phyloP scores from a whole-genome alignment of 2,888 invertebrate species.

The Tanytarsus gracilentus region DNA sequence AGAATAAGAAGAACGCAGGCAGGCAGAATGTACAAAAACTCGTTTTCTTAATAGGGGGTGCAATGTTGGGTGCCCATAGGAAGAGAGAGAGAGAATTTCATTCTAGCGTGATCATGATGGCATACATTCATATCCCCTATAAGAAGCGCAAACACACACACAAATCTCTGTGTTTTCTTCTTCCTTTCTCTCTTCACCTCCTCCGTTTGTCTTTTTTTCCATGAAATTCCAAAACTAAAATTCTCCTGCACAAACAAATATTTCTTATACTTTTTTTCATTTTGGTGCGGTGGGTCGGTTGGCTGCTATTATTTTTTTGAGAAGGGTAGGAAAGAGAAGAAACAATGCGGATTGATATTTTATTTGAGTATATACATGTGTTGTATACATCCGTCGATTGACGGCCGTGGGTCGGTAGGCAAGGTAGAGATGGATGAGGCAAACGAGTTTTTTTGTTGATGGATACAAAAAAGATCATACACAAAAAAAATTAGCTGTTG shows the following conservation, averaged over 20 bases:
- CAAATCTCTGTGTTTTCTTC: not conserved
- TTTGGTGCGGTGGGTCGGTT: not conserved
- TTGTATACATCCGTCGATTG: not conserved
- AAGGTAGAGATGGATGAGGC: constrained; percentile 22
- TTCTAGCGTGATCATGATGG: not conserved
- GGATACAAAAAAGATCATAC: constrained; percentile 18
- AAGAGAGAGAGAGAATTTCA: not conserved
- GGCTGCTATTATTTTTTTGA: not conserved
- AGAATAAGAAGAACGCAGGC: no score
- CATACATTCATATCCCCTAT: not conserved
- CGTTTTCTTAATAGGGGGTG: constrained; percentile 8
- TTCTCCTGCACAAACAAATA: not conserved
- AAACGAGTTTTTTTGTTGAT: constrained; percentile 26
- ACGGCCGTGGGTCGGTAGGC: constrained; percentile 14
- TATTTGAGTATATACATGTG: not conserved
- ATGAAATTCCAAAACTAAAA: constrained; percentile 8
- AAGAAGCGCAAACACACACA: not conserved
- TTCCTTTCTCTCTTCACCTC: not conserved
- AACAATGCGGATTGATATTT: not conserved
- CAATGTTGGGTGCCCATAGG: no score
- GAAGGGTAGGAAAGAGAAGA: constrained; percentile 6
- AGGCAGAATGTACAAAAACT: no score
- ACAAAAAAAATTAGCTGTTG: constrained; percentile 23
- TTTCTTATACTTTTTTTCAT: not conserved
- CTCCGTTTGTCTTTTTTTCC: constrained; percentile 7